Percentiles rank a stretch among this genome's conserved stretches.
Conservation (phyloP, 2,797 vertebrate species). For the Crax fasciolata region DNA sequence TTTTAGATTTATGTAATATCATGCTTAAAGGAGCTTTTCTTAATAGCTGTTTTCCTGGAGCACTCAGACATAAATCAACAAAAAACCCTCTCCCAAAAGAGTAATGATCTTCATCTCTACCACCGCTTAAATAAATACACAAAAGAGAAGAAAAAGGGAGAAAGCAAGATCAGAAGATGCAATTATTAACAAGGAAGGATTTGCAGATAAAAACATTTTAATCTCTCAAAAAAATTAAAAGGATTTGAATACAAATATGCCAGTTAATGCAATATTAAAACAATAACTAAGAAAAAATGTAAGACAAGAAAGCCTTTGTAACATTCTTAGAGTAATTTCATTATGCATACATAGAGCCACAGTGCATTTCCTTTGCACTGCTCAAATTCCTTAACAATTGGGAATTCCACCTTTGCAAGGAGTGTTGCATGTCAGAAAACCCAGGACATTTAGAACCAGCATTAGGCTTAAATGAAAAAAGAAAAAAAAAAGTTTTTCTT, state of each 20-base stretch:
- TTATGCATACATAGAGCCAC: background rate
- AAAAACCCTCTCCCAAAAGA: background rate
- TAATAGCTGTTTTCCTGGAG: background rate
- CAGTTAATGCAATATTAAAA: background rate
- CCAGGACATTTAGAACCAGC: background rate
- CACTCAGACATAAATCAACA: background rate
- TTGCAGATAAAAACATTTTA: background rate
- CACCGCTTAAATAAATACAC: background rate
- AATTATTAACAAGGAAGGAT: background rate
- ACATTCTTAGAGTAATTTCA: background rate
- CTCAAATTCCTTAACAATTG: background rate
- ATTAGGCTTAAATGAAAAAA: background rate
- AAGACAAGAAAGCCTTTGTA: background rate
- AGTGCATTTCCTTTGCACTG: background rate
- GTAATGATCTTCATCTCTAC: background rate
- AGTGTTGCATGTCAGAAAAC: background rate
- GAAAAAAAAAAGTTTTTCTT: no score
- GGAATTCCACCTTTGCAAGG: background rate
- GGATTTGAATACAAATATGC: background rate
- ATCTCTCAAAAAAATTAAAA: background rate
- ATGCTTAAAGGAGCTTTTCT: background rate
- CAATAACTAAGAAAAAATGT: background rate
- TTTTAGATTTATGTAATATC: background rate
- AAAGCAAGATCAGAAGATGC: background rate
- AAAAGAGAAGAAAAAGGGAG: background rate